phyloP scores from a whole-genome alignment of 2,888 invertebrate species.

The Epicampocera succincta region DNA sequence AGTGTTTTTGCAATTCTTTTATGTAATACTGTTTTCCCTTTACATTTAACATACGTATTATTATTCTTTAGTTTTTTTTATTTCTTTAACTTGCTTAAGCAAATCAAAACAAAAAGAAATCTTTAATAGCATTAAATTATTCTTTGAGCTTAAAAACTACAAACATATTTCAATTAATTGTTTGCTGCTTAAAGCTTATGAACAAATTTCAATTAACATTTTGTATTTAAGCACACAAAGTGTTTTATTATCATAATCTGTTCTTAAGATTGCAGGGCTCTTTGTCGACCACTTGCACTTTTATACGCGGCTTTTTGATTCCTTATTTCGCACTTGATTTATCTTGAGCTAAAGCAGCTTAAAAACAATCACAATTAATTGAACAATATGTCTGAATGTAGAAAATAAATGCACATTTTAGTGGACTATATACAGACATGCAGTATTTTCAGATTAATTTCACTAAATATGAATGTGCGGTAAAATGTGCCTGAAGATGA shows the following conservation, averaged over 20 bases:
- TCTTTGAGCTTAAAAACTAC: neutral
- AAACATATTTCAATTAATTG: constrained; percentile 53
- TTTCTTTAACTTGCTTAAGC: too few species aligned
- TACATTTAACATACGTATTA: too few species aligned
- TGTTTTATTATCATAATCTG: constrained; percentile 60
- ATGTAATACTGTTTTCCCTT: too few species aligned
- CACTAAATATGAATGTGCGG: too few species aligned
- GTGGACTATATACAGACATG: constrained; percentile 11
- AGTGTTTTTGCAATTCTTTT: too few species aligned
- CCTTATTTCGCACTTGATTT: constrained; percentile 11
- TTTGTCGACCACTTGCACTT: neutral
- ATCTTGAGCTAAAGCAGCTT: constrained; percentile 49
- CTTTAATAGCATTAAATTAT: neutral
- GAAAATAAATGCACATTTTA: constrained; percentile 23
- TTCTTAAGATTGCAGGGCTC: constrained; percentile 11
- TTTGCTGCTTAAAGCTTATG: neutral
- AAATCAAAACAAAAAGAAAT: too few species aligned
- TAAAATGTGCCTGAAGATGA: too few species aligned
- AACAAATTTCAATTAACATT: too few species aligned
- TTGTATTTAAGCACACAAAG: constrained; percentile 50
- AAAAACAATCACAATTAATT: constrained; percentile 18
- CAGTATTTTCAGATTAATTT: constrained; percentile 39
- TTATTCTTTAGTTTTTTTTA: too few species aligned
- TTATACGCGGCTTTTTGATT: neutral
- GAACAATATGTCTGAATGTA: neutral